Evolutionary conservation across 2,797 vertebrate species (phyloP).

Genomic region (Eleutherodactylus coqui): DNA sequence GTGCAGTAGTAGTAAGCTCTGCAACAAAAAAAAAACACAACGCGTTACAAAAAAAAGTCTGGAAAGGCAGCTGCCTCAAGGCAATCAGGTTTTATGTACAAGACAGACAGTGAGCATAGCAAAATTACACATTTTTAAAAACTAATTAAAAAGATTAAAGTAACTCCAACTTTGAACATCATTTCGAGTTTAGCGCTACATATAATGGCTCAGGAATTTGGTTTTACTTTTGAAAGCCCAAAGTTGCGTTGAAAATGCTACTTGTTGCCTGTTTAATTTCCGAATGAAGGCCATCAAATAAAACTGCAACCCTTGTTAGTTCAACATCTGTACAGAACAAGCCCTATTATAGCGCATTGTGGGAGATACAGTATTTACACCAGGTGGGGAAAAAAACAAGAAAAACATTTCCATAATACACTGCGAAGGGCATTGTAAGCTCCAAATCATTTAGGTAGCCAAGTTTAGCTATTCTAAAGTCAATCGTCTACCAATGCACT

Average conservation of each 20-base stretch:
- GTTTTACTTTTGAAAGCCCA: conserved; percentile 7
- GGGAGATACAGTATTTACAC: background rate
- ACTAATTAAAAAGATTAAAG: conserved; percentile 74
- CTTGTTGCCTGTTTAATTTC: background rate
- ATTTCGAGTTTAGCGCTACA: background rate
- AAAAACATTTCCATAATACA: background rate
- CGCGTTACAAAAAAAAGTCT: conserved; percentile 81
- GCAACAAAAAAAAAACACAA: conserved; percentile 80
- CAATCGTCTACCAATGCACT: background rate
- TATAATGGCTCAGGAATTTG: background rate
- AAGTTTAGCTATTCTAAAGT: background rate
- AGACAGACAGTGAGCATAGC: conserved; percentile 84
- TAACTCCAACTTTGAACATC: conserved; percentile 5
- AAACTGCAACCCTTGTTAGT: background rate
- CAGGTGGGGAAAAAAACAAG: background rate
- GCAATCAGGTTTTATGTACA: conserved; percentile 82
- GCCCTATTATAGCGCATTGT: background rate
- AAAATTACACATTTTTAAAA: conserved; percentile 85
- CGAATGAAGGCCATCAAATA: background rate
- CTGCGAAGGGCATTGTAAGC: background rate
- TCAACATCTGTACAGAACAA: conserved; percentile 7
- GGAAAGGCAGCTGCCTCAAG: conserved; percentile 81
- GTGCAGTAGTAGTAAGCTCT: conserved; percentile 32
- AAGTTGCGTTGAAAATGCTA: background rate
- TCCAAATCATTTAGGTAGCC: background rate